Percentiles rank a stretch among this genome's conserved stretches.
phyloP scores from a whole-genome alignment of 2,888 invertebrate genomes.

The Rotaria magnacalcarata region DNA sequence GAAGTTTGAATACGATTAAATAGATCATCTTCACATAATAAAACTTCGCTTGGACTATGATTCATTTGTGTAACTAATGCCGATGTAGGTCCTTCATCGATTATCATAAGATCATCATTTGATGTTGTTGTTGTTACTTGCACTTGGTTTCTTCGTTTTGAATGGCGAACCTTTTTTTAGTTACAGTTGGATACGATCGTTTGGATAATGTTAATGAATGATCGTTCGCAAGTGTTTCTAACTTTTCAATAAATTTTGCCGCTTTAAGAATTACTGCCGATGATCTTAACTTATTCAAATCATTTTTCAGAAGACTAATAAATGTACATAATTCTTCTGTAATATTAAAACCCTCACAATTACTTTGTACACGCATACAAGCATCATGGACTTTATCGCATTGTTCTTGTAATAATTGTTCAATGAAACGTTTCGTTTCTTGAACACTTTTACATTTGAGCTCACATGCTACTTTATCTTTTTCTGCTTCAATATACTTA shows the following conservation, averaged over 20 bases:
- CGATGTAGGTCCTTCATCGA: too few relatives aligned
- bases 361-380: not conserved
- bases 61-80: too few relatives aligned
- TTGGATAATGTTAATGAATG: not conserved
- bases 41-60: too few relatives aligned
- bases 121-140: not conserved
- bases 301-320: not conserved
- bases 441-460: conserved; percentile 5
- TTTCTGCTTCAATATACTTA: not conserved
- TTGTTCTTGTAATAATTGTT: not conserved
- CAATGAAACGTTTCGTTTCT: conserved; percentile 19
- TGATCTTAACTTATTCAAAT: not conserved
- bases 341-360: conserved; percentile 21
- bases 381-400: not conserved
- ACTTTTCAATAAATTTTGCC: not conserved
- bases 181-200: not conserved
- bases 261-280: not conserved
- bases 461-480: not conserved
- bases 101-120: too few relatives aligned
- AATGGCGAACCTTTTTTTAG: not conserved
- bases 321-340: not conserved
- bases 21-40: too few relatives aligned
- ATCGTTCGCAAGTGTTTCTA: conserved; percentile 7
- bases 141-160: not conserved
- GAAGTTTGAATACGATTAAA: not conserved